phyloP scores from a whole-genome alignment of 1,140 invertebrate species.

The Diprion similis region DNA sequence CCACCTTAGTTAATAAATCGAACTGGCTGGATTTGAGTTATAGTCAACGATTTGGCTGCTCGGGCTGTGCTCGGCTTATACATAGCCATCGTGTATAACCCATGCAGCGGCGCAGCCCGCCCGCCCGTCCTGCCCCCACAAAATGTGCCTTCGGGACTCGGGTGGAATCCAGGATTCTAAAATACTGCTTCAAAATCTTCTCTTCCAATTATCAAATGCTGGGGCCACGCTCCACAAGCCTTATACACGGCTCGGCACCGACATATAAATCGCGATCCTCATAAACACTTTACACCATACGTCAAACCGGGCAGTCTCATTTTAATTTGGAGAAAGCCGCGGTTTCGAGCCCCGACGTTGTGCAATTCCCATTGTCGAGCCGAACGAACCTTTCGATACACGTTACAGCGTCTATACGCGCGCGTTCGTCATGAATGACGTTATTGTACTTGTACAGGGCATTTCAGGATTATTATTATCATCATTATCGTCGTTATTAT shows the following conservation, averaged over 20 bases:
- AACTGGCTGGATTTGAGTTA: constrained; percentile 1
- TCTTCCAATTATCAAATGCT: neutral
- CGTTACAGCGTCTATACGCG: neutral
- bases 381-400: neutral
- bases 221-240: neutral
- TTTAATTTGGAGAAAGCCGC: neutral
- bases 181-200: constrained; percentile 1
- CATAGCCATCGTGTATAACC: neutral
- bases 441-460: no score
- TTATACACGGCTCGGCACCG: neutral
- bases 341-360: neutral
- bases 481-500: no score
- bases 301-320: neutral
- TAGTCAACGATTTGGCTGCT: constrained; percentile 1
- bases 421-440: no score
- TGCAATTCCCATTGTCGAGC: neutral
- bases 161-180: neutral
- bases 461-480: no score
- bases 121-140: neutral
- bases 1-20: constrained; percentile 7
- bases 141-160: neutral
- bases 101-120: neutral
- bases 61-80: no score
- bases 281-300: neutral
- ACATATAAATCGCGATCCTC: neutral